Conservation (phyloP, 2,888 invertebrate species). For the Chrysotoxum bicinctum region DNA sequence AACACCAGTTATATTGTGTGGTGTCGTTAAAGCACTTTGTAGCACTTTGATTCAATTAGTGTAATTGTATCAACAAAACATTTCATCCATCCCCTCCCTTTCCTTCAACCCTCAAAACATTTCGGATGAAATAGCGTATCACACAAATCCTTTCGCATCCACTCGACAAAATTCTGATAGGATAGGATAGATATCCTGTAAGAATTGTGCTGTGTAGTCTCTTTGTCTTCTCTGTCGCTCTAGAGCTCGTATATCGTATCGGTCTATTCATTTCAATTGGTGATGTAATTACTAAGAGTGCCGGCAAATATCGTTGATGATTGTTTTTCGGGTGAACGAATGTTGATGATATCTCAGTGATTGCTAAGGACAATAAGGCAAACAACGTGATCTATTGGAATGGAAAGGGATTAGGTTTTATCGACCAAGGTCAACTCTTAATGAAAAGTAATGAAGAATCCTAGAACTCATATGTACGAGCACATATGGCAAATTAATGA, state of each 20-base stretch:
- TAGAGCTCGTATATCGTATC: not conserved
- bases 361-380: not conserved
- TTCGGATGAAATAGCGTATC: conserved; percentile 6
- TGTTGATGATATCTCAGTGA: conserved; percentile 12
- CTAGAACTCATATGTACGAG: too few species aligned
- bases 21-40: conserved; percentile 29
- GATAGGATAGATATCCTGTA: not conserved
- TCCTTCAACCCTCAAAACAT: not conserved
- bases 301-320: conserved; percentile 25
- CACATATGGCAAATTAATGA: too few species aligned
- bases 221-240: not conserved
- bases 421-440: conserved; percentile 4
- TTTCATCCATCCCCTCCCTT: not conserved
- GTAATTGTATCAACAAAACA: conserved; percentile 27
- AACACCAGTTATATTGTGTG: conserved; percentile 1
- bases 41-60: conserved; percentile 32
- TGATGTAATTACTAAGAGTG: conserved; percentile 19
- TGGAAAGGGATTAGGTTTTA: not conserved
- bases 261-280: conserved; percentile 15
- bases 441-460: not conserved
- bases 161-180: not conserved
- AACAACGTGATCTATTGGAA: not conserved
- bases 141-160: conserved; percentile 13
- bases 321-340: conserved; percentile 24
- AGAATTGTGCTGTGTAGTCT: not conserved